Evolutionary conservation across 2,797 vertebrate genomes (phyloP).

Genomic region (Argentina silus): DNA sequence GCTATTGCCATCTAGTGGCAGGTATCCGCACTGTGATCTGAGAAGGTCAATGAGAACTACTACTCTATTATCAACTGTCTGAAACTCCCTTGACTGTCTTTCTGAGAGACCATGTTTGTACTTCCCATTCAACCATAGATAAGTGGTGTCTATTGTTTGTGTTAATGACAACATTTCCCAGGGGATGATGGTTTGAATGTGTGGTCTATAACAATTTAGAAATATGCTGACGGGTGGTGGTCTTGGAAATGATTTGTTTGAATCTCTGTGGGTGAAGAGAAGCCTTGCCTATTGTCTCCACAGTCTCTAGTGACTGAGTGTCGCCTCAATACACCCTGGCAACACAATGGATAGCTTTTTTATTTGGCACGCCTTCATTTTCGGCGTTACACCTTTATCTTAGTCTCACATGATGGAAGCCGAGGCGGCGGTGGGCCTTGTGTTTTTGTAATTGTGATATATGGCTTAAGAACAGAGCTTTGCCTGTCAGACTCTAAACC

Average conservation of each 20-base stretch:
- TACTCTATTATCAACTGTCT: slow-evolving; percentile 53
- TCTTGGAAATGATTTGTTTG: background rate
- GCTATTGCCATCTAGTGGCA: slow-evolving; percentile 79
- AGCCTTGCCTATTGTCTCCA: slow-evolving; percentile 26
- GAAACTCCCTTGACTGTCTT: slow-evolving; percentile 36
- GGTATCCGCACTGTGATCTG: slow-evolving; percentile 48
- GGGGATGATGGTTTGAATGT: slow-evolving; percentile 5
- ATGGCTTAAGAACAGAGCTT: slow-evolving; percentile 25
- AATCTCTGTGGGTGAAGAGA: slow-evolving; percentile 28
- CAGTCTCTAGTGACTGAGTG: slow-evolving; percentile 9
- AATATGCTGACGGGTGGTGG: background rate
- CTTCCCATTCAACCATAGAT: slow-evolving; percentile 7
- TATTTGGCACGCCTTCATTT: slow-evolving; percentile 14
- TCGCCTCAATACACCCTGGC: slow-evolving; percentile 29
- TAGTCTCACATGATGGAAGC: slow-evolving; percentile 16
- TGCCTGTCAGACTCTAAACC: slow-evolving; percentile 32
- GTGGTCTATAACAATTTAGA: slow-evolving; percentile 5
- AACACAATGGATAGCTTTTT: slow-evolving; percentile 20
- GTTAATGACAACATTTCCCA: background rate
- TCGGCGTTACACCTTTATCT: slow-evolving; percentile 33
- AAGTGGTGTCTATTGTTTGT: slow-evolving; percentile 22
- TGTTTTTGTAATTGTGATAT: slow-evolving; percentile 41
- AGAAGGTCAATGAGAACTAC: slow-evolving; percentile 52
- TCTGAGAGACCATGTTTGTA: slow-evolving; percentile 21
- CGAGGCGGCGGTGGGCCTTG: slow-evolving; percentile 29